A percentile compares a stretch with the other conserved stretches of the same genome.
Evolutionary conservation across 2,113 vertebrate genomes (phyloP).

Genomic region (Hydrolagus affinis): DNA sequence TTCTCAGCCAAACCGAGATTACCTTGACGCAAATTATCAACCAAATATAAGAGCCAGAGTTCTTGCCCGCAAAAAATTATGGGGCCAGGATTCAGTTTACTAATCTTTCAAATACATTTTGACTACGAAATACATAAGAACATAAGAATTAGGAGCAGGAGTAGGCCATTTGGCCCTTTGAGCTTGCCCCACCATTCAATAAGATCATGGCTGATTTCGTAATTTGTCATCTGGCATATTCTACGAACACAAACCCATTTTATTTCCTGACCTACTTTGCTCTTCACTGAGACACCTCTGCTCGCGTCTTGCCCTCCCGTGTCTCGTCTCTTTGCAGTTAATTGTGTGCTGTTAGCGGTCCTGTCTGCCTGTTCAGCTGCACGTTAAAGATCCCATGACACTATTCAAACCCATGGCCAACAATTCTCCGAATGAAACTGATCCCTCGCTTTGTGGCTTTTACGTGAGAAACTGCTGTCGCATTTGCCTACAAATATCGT

Average conservation of each 20-base stretch:
- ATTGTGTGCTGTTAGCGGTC: not conserved
- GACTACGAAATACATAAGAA: not conserved
- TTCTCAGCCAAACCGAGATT: not conserved
- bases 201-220: no score
- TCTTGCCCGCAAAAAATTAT: not conserved
- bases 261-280: not conserved
- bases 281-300: not conserved
- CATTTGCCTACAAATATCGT: no score
- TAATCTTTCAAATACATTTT: not conserved
- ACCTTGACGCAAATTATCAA: not conserved
- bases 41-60: not conserved
- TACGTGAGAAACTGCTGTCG: no score
- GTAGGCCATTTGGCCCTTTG: no score
- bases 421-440: no score
- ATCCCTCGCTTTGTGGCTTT: no score
- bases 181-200: no score
- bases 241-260: not conserved
- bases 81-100: not conserved
- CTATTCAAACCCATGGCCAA: no score
- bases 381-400: no score
- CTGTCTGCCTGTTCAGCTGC: no score
- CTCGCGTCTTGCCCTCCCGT: not conserved
- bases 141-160: no score
- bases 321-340: not conserved
- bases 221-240: not conserved